phyloP scores from a whole-genome alignment of 2,113 vertebrate species.

The Plotosus lineatus region DNA sequence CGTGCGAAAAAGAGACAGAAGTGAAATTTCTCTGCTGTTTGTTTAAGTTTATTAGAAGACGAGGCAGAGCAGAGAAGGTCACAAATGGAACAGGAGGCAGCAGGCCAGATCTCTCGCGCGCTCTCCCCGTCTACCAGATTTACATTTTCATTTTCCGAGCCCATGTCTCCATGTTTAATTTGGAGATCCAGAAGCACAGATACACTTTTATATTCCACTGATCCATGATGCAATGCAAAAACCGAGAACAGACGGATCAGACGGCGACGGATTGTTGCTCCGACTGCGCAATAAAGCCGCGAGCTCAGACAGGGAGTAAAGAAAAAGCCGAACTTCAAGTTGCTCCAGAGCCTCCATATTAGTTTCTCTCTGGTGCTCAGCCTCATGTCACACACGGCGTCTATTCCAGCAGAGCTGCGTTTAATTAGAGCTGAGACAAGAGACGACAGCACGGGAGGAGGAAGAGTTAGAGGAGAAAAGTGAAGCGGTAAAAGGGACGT shows the following conservation, averaged over 20 bases:
- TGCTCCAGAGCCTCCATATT: conserved; percentile 65
- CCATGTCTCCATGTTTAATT: conserved; percentile 71
- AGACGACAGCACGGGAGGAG: conserved; percentile 26
- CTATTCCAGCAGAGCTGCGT: conserved; percentile 68
- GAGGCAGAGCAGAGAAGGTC: conserved; percentile 63
- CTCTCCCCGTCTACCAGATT: conserved; percentile 54
- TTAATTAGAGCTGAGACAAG: conserved; percentile 69
- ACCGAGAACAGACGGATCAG: conserved; percentile 56
- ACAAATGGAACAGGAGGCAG: conserved; percentile 60
- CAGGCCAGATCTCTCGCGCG: conserved; percentile 55
- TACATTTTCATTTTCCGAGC: conserved; percentile 72
- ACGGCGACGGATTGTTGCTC: conserved; percentile 59
- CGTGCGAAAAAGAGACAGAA: conserved; percentile 47
- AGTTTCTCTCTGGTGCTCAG: conserved; percentile 68
- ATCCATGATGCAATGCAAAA: conserved; percentile 42
- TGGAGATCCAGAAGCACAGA: conserved; percentile 68
- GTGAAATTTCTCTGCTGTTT: conserved; percentile 59
- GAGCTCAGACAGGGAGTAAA: conserved; percentile 56
- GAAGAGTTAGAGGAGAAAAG: conserved; percentile 32
- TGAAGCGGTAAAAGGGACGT: conserved; percentile 53
- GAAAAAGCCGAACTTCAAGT: conserved; percentile 48
- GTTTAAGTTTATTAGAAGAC: conserved; percentile 67
- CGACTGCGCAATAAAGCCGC: conserved; percentile 67
- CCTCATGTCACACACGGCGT: conserved; percentile 68
- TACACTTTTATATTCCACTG: conserved; percentile 66